Evolutionary conservation across 2,888 invertebrate genomes (phyloP).

Genomic region (Balanococcus diminutus): DNA sequence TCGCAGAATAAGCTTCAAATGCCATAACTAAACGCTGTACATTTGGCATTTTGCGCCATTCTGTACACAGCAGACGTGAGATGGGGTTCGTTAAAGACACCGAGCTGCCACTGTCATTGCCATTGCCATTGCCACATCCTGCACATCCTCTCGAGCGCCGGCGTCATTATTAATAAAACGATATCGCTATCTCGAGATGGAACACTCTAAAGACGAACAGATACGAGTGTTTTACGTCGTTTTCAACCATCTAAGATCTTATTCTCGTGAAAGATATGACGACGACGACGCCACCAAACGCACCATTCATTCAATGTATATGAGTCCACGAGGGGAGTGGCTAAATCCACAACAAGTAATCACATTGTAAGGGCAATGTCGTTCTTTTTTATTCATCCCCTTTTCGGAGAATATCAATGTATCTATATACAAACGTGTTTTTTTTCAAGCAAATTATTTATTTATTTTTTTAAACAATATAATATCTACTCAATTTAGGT

Average conservation of each 20-base stretch:
- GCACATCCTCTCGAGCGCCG: background rate
- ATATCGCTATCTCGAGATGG: background rate
- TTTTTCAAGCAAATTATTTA: too few relatives aligned
- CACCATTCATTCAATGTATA: too few relatives aligned
- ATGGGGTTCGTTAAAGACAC: background rate
- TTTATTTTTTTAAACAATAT: too few relatives aligned
- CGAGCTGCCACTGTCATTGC: background rate
- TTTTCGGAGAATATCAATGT: too few relatives aligned
- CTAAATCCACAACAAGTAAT: too few relatives aligned
- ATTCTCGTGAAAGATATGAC: too few relatives aligned
- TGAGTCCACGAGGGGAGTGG: too few relatives aligned
- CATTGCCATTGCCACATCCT: background rate
- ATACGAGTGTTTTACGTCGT: background rate
- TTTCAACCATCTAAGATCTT: background rate
- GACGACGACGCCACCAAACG: too few relatives aligned
- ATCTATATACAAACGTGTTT: too few relatives aligned
- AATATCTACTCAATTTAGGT: too few relatives aligned
- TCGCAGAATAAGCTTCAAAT: background rate
- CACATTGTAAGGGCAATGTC: too few relatives aligned
- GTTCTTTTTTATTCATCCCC: too few relatives aligned
- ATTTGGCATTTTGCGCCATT: background rate
- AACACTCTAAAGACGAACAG: background rate
- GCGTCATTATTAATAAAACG: slow-evolving; percentile 19
- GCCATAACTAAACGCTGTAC: background rate
- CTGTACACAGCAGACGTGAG: background rate